Base-by-base conservation (phyloP, 2,797 vertebrate genomes). In the Hirundo rustica region DNA sequence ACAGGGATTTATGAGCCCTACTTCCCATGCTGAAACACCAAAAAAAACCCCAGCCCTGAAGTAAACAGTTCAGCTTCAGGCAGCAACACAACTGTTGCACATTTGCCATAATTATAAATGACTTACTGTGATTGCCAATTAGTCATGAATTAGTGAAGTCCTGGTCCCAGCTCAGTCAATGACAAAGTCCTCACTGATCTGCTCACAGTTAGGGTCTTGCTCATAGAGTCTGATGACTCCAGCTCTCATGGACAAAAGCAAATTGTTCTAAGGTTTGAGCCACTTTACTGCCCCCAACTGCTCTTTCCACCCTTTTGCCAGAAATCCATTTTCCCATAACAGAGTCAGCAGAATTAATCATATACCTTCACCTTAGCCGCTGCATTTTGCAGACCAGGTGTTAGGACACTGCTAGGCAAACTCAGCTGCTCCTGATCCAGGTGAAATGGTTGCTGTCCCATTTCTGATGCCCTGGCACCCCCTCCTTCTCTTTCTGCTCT, bases 311-410 rank as follows among this genome's bases (percentile, higher is more conserved):
- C 22, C 27, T 36, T 89, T 80, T 81, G 66, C 54, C 79, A 93
- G 45, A 91, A 91, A 79, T 68, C 44, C 64, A 57, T 89, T 89
- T 92, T 62, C 38, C 27, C 10, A 16, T 78, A 78, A 58, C 19
- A 51, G 32, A 61, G 50, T 65, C 57, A 93, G 57, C 75, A 93
- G 61, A 95, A 88, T 83, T 77, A 89, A 67, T 44, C 34, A 70
- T 9, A 38, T 13, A 47, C 13, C 50, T 83, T 88, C 58, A 64
- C 30, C 18, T 78, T 17, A 75, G 85, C n/a, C 65, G 36, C 25
- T 78, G 66, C 11, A 40, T 70, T 74, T 95, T 83, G 66, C 40
- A 88, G 47, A 20, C 30, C 82, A 78, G 72, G 22, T 88, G 42
- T 77, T 68, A 61, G 64, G 32, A 74, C 17, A 16, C 13, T 53